Evolutionary conservation across 2,888 invertebrate species (phyloP).

Genomic region (Synergus japonicus): DNA sequence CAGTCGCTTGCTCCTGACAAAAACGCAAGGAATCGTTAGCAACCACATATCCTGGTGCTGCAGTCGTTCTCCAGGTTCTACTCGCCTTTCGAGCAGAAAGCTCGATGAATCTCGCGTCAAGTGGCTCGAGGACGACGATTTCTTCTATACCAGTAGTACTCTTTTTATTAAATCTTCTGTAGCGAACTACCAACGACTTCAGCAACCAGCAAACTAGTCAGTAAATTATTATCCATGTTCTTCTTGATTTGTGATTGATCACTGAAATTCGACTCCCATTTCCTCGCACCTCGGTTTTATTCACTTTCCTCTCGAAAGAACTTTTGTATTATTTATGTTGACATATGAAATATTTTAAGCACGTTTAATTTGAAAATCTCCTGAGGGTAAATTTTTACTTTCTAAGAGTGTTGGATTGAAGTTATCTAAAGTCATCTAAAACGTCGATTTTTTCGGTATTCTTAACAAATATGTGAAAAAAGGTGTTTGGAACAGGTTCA

Average conservation of each 20-base stretch:
- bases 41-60: conserved; percentile 50
- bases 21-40: conserved; percentile 66
- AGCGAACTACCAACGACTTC: conserved; percentile 15
- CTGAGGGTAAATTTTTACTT: no score
- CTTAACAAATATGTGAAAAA: no score
- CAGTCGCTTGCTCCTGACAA: conserved; percentile 61
- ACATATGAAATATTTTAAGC: neutral
- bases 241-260: conserved; percentile 1
- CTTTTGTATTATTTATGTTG: neutral
- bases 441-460: no score
- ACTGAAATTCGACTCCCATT: conserved; percentile 12
- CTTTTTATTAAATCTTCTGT: conserved; percentile 28
- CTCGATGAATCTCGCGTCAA: conserved; percentile 34
- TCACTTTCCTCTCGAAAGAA: neutral
- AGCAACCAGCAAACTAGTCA: conserved; percentile 34
- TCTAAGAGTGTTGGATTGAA: no score
- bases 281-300: neutral
- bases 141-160: conserved; percentile 36
- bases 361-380: neutral
- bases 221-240: conserved; percentile 39
- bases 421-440: no score
- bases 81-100: conserved; percentile 35
- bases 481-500: no score
- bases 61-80: conserved; percentile 15
- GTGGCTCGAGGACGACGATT: conserved; percentile 35